These are phyloP conservation scores for Eudyptes chrysolophus DNA, from an alignment of 2,113 vertebrate species.

Conservation along the genomic window DNA sequence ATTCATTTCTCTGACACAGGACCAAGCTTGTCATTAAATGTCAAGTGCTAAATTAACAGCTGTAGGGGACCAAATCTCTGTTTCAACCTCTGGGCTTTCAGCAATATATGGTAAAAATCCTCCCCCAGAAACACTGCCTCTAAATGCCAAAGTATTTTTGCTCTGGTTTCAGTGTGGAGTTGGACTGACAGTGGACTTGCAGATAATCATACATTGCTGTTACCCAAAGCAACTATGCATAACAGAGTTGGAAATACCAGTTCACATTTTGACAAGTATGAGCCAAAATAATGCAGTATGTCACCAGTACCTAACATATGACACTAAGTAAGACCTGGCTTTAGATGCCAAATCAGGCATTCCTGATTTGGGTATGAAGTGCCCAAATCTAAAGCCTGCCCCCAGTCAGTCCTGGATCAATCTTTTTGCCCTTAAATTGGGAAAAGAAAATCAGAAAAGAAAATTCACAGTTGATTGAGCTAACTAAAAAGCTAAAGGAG, in stretches of 20 bases:
- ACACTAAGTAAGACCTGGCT: neutral
- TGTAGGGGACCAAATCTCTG: neutral
- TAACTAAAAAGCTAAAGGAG: neutral
- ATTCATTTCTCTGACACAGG: neutral
- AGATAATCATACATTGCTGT: neutral
- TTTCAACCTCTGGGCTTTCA: neutral
- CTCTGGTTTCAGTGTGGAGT: neutral
- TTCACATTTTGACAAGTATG: neutral
- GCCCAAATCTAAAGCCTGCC: neutral
- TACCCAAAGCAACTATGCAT: neutral
- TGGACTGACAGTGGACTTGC: neutral
- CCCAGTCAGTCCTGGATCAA: neutral
- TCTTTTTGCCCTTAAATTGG: neutral
- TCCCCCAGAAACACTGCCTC: neutral
- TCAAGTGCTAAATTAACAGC: slow-evolving; percentile 28
- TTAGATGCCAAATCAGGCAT: neutral
- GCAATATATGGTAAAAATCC: neutral
- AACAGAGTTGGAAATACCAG: neutral
- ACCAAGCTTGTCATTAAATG: slow-evolving; percentile 1
- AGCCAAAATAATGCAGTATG: neutral
- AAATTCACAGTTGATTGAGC: neutral
- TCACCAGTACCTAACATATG: neutral
- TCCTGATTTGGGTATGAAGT: neutral
- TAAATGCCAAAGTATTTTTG: neutral
- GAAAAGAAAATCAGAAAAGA: neutral